Evolutionary conservation across 2,797 vertebrate genomes (phyloP), one percentile per base, ranked within the genome.

Genomic region (Sebastes matsubarae): DNA sequence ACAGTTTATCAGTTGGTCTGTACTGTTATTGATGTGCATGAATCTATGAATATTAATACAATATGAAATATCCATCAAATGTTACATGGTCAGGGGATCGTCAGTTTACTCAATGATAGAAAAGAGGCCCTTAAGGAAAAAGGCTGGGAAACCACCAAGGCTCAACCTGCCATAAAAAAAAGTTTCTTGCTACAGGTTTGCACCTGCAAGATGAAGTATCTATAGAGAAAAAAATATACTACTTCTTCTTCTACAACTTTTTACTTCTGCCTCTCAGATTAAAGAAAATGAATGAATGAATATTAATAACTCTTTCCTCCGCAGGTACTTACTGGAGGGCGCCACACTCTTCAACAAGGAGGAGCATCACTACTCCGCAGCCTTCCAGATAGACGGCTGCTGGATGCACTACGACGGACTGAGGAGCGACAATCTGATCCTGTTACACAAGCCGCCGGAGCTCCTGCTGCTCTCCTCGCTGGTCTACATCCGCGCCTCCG

Each of bases 331-430:
- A 68, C 94, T 97, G 80, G 97, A 97, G 95, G 97, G 97, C 27
- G 97, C 97, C 89, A 97, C 97, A 5, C 96, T 97, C 79, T 98
- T 98, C 91, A 97, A 96, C 94, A 97, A 95, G 87, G 96, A 97
- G 72, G 97, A 97, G 84, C 96, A 98, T 90, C 97, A 97, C 93
- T 97, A 97, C 87, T 97, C 96, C 3, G 96, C 96, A 38, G 97
- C 96, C 54, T 97, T 97, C 93, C 96, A 97, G 90, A 97, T 97
- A 9, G 95, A 96, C 4, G 95, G 96, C 59, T 96, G 93, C 92
- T 97, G 97, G 96, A 95, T 97, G 96, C 96, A 97, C 89, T 97
- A 97, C 2, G 96, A 97, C 20, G 96, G 96, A 4, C 95, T 97
- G 89, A 95, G 96, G 90, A 96, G 93, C 24, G 95, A 97, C 92